These are phyloP conservation scores for Drosophila neotestacea DNA, from an alignment of 2,888 invertebrate species.

Conservation along the genomic window DNA sequence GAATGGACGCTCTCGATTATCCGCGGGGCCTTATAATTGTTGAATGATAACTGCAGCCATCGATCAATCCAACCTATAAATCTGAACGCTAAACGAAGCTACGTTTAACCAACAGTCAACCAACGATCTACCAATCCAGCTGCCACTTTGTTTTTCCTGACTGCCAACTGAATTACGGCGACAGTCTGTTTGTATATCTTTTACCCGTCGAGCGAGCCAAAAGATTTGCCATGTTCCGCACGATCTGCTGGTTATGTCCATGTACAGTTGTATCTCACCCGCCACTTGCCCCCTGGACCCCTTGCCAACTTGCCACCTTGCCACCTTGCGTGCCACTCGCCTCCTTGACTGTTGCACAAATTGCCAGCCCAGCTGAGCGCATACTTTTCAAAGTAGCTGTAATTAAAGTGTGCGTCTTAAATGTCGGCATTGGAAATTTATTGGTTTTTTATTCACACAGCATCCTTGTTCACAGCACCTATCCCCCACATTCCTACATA, in stretches of 20 bases:
- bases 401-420: slow-evolving; percentile 80
- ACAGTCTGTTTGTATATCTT: slow-evolving; percentile 64
- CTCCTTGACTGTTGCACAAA: slow-evolving; percentile 40
- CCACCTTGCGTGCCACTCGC: slow-evolving; percentile 11
- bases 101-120: slow-evolving; percentile 1
- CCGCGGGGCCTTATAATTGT: slow-evolving; percentile 75
- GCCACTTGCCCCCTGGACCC: slow-evolving; percentile 9
- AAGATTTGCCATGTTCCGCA: slow-evolving; percentile 57
- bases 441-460: slow-evolving; percentile 70
- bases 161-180: slow-evolving; percentile 62
- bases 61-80: slow-evolving; percentile 72
- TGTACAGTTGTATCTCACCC: slow-evolving; percentile 45
- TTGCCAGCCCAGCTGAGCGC: slow-evolving; percentile 40
- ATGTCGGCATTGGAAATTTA: slow-evolving; percentile 78
- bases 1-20: slow-evolving; percentile 14
- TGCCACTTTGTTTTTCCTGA: slow-evolving; percentile 27
- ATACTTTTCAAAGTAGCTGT: slow-evolving; percentile 60
- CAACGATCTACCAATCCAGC: slow-evolving; percentile 5
- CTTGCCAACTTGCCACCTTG: too few species aligned
- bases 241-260: slow-evolving; percentile 53
- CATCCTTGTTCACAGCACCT: slow-evolving; percentile 32
- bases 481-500: not conserved
- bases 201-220: slow-evolving; percentile 29
- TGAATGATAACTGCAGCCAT: slow-evolving; percentile 77
- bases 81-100: slow-evolving; percentile 56